phyloP scores from a whole-genome alignment of 2,113 vertebrate genomes.

The Megalops atlanticus region DNA sequence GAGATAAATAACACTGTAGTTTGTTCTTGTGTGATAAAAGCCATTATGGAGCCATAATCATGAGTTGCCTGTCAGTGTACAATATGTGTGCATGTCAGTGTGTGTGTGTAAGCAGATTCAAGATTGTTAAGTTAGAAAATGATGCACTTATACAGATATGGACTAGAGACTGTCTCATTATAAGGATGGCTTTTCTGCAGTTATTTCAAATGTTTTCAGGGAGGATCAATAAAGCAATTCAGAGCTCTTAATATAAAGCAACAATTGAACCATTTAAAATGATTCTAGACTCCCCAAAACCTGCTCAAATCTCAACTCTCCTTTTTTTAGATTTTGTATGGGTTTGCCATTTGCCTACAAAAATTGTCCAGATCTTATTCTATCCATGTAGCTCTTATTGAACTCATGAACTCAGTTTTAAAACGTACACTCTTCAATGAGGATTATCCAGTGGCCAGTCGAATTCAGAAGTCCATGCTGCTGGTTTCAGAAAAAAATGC shows the following conservation, averaged over 20 bases:
- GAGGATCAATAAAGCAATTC: conserved; percentile 11
- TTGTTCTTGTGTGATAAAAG: too few relatives aligned
- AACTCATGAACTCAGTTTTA: too few relatives aligned
- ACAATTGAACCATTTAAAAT: neutral
- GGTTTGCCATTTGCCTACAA: neutral
- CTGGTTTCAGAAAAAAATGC: neutral
- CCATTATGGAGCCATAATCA: too few relatives aligned
- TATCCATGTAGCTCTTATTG: neutral
- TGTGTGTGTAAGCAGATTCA: too few relatives aligned
- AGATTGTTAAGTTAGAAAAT: too few relatives aligned
- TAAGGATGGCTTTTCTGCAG: neutral
- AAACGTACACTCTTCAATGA: too few relatives aligned
- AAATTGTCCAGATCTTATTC: neutral
- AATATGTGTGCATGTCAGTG: too few relatives aligned
- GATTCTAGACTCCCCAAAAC: neutral
- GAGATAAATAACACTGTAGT: too few relatives aligned
- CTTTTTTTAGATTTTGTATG: neutral
- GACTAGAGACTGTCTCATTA: neutral
- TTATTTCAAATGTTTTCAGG: neutral
- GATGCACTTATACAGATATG: neutral
- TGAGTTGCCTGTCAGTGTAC: too few relatives aligned
- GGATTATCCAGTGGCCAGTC: too few relatives aligned
- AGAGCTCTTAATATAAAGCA: conserved; percentile 7
- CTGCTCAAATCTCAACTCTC: neutral
- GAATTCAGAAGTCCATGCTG: neutral